Percentiles rank a stretch among this genome's conserved stretches.
Conservation (phyloP, 2,888 invertebrate species). For the Bhutanitis thaidina region DNA sequence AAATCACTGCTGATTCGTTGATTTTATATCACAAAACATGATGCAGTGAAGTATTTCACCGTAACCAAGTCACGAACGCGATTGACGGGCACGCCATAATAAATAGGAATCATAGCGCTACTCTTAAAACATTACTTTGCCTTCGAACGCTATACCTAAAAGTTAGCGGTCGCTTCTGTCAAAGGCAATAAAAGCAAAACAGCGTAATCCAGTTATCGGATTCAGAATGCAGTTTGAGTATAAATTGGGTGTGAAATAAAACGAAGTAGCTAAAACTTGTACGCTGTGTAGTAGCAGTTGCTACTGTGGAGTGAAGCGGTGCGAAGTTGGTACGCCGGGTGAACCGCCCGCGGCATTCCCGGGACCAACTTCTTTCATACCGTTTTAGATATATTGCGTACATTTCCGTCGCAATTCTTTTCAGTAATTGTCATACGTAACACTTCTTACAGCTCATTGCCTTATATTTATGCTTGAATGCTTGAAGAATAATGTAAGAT, state of each 20-base stretch:
- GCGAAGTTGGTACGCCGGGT: conserved; percentile 34
- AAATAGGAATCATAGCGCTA: no score
- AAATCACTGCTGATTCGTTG: no score
- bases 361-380: conserved; percentile 42
- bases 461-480: no score
- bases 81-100: no score
- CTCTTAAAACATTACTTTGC: no score
- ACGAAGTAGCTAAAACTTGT: conserved; percentile 58
- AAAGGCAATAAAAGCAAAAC: conserved; percentile 35
- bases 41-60: no score
- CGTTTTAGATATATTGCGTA: conserved; percentile 2
- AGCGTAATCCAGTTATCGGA: conserved; percentile 43
- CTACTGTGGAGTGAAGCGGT: conserved; percentile 24
- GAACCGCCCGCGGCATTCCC: conserved; percentile 30
- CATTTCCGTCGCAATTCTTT: neutral
- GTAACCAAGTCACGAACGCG: no score
- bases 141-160: conserved; percentile 3
- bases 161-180: conserved; percentile 14
- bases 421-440: neutral
- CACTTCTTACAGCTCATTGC: neutral
- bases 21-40: no score
- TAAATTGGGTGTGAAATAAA: conserved; percentile 67
- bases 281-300: conserved; percentile 42
- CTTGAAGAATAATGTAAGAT: no score
- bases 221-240: conserved; percentile 42